These are phyloP conservation scores for Dryocosmus kuriphilus DNA, from an alignment of 2,888 invertebrate species.

Conservation along the genomic window DNA sequence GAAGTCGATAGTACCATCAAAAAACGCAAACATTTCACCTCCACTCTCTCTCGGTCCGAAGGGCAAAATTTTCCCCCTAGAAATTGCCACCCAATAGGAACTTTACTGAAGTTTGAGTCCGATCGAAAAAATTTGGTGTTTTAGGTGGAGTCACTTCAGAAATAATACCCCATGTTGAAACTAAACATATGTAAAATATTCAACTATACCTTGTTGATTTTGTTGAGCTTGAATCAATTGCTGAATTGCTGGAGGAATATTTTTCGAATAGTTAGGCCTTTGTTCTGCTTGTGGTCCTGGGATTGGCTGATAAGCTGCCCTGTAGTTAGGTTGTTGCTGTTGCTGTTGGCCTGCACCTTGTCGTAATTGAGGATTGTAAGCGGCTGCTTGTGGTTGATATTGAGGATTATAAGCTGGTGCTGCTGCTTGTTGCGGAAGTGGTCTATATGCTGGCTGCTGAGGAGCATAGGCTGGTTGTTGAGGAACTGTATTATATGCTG, in stretches of 20 bases:
- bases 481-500: slow-evolving; percentile 38
- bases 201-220: slow-evolving; percentile 13
- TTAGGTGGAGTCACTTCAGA: too few species aligned
- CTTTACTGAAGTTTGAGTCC: too few species aligned
- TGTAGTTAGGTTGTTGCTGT: too few species aligned
- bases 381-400: slow-evolving; percentile 45
- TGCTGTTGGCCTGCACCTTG: slow-evolving; percentile 47
- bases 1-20: too few species aligned
- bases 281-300: slow-evolving; percentile 50
- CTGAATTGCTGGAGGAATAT: slow-evolving; percentile 53
- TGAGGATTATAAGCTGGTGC: slow-evolving; percentile 46
- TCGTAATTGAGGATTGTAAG: slow-evolving; percentile 46
- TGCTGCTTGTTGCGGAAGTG: slow-evolving; percentile 14
- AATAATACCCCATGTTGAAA: background rate
- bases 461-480: slow-evolving; percentile 45
- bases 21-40: too few species aligned
- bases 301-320: too few species aligned
- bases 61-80: too few species aligned
- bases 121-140: too few species aligned
- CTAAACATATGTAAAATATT: too few species aligned
- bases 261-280: slow-evolving; percentile 52
- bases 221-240: slow-evolving; percentile 51
- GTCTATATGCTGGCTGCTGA: slow-evolving; percentile 40
- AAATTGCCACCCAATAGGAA: too few species aligned
- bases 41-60: too few species aligned